Evolutionary conservation across 2,888 invertebrate species (phyloP).

Genomic region (Deilephila porcellus): DNA sequence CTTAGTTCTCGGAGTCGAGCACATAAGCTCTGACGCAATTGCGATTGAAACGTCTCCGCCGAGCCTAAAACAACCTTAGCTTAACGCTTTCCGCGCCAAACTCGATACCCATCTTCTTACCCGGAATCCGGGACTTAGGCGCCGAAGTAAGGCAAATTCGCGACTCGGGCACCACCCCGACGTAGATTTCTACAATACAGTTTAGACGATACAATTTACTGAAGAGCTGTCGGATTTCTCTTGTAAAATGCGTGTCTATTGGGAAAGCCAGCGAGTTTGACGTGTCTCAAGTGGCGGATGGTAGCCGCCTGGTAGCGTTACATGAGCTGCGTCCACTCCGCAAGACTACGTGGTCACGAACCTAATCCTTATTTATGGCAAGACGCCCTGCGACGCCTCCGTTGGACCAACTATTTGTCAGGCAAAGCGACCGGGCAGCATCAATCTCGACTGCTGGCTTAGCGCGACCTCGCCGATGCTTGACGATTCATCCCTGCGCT

Average conservation of each 20-base stretch:
- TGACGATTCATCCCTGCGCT: constrained; percentile 52
- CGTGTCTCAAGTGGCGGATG: constrained; percentile 58
- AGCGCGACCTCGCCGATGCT: constrained; percentile 57
- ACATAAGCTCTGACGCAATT: constrained; percentile 73
- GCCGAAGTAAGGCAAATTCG: constrained; percentile 80
- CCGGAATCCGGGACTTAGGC: constrained; percentile 78
- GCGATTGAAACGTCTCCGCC: constrained; percentile 75
- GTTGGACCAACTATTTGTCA: constrained; percentile 80
- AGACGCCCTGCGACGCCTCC: constrained; percentile 79
- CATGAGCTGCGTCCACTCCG: constrained; percentile 66
- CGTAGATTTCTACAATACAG: constrained; percentile 51
- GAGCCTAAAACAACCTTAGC: constrained; percentile 73
- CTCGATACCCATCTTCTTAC: constrained; percentile 77
- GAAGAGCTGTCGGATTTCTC: constrained; percentile 47
- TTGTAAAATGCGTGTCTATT: constrained; percentile 59
- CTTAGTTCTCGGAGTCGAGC: constrained; percentile 60
- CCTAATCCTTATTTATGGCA: constrained; percentile 85
- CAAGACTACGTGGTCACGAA: constrained; percentile 78
- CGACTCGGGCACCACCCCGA: constrained; percentile 56
- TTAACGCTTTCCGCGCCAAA: constrained; percentile 75
- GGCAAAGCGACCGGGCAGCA: constrained; percentile 64
- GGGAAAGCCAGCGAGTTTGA: constrained; percentile 62
- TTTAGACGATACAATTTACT: constrained; percentile 57
- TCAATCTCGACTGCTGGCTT: constrained; percentile 76
- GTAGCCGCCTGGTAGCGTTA: constrained; percentile 50